Percentiles rank a stretch among this genome's conserved stretches.
Evolutionary conservation across 2,888 invertebrate genomes (phyloP).

Genomic region (Sthenelais limicola): DNA sequence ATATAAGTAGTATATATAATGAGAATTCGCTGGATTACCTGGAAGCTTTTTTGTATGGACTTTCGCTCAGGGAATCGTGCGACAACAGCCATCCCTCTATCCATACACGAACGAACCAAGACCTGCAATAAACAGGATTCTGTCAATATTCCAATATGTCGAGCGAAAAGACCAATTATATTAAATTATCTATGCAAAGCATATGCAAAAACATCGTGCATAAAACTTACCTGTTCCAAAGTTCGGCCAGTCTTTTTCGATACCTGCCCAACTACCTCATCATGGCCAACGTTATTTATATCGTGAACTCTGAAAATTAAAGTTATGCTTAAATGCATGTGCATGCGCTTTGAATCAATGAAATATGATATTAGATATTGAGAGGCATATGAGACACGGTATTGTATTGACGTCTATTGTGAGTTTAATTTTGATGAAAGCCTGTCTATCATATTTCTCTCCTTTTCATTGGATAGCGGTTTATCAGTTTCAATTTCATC

Average conservation of each 20-base stretch:
- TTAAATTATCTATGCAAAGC: too few species aligned
- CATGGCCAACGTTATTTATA: conserved; percentile 9
- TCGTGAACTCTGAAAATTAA: background rate
- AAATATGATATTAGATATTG: too few species aligned
- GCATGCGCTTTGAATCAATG: too few species aligned
- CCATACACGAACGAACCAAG: conserved; percentile 18
- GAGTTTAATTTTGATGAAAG: too few species aligned
- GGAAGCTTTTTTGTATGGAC: conserved; percentile 16
- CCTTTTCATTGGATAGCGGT: too few species aligned
- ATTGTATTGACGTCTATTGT: too few species aligned
- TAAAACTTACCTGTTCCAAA: background rate
- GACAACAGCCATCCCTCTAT: conserved; percentile 19
- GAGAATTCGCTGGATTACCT: background rate
- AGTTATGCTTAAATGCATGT: too few species aligned
- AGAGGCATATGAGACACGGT: too few species aligned
- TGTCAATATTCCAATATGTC: too few species aligned
- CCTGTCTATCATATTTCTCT: too few species aligned
- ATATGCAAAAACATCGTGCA: background rate
- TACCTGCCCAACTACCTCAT: conserved; percentile 9
- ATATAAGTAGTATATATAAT: background rate
- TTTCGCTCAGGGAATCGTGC: conserved; percentile 16
- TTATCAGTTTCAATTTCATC: too few species aligned
- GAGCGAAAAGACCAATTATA: too few species aligned
- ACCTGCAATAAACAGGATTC: conserved; percentile 1
- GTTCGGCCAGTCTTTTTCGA: conserved; percentile 15